Evolutionary conservation across 2,888 invertebrate species (phyloP).

Genomic region (Odontothrips loti): DNA sequence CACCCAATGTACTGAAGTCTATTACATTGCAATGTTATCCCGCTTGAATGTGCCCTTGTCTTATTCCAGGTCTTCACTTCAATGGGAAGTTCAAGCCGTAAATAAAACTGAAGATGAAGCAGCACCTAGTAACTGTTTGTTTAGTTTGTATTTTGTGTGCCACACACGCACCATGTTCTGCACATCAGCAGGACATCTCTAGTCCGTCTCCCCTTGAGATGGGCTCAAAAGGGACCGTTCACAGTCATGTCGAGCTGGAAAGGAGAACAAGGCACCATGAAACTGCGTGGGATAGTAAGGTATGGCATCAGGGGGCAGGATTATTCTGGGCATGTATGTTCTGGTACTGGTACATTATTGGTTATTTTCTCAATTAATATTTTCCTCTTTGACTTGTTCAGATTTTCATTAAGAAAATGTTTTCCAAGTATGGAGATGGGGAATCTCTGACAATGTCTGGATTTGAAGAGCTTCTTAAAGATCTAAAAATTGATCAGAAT

Average conservation of each 20-base stretch:
- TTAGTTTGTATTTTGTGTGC: conserved; percentile 77
- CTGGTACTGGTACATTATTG: too few species aligned
- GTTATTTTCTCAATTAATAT: not conserved
- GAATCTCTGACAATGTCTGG: conserved; percentile 59
- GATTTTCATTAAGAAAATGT: conserved; percentile 53
- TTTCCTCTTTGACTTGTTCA: not conserved
- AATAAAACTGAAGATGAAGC: conserved; percentile 47
- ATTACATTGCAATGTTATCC: not conserved
- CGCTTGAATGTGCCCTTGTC: not conserved
- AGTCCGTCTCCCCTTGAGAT: conserved; percentile 37
- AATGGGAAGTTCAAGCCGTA: not conserved
- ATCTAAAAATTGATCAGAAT: conserved; percentile 53
- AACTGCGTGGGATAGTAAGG: conserved; percentile 6
- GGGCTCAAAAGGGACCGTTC: conserved; percentile 40
- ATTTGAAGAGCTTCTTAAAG: conserved; percentile 64
- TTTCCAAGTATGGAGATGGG: conserved; percentile 62
- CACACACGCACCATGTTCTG: conserved; percentile 69
- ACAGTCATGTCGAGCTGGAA: conserved; percentile 35
- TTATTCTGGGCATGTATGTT: too few species aligned
- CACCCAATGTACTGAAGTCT: not conserved
- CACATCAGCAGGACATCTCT: conserved; percentile 50
- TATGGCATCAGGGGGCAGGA: not conserved
- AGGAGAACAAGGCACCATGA: conserved; percentile 28
- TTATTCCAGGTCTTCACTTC: not conserved
- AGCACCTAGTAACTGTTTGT: conserved; percentile 72